Conservation (phyloP, 2,888 invertebrate genomes). For the Molorchus minor region DNA sequence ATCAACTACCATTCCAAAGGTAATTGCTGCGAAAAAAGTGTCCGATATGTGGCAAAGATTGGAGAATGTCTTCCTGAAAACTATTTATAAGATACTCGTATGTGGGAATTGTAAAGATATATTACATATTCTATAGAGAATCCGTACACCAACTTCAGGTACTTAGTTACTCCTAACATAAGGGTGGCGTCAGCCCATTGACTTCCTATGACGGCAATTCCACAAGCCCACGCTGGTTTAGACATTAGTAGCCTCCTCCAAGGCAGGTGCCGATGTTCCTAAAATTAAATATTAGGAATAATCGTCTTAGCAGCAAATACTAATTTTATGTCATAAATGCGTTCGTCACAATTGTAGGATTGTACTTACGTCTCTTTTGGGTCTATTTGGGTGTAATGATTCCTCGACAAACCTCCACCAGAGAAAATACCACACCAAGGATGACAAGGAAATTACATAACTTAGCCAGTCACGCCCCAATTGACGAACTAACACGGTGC, state of each 20-base stretch:
- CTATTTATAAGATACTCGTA: background rate
- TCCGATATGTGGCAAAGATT: constrained; percentile 67
- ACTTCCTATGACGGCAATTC: constrained; percentile 68
- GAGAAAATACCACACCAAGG: constrained; percentile 66
- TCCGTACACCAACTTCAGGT: constrained; percentile 68
- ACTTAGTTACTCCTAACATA: constrained; percentile 68
- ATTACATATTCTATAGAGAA: constrained; percentile 68
- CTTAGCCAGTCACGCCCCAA: constrained; percentile 67
- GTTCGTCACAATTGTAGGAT: too few relatives aligned
- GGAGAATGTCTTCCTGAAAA: constrained; percentile 66
- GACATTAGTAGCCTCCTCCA: constrained; percentile 67
- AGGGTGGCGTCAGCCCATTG: constrained; percentile 70
- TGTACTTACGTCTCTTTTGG: constrained; percentile 59
- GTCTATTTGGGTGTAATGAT: constrained; percentile 62
- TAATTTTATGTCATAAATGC: too few relatives aligned
- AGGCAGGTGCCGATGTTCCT: constrained; percentile 63
- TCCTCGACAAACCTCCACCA: constrained; percentile 69
- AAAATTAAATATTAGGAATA: constrained; percentile 11
- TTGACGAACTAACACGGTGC: constrained; percentile 65
- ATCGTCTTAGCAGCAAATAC: background rate
- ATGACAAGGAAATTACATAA: constrained; percentile 63
- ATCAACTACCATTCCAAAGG: constrained; percentile 68
- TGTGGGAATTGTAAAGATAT: background rate
- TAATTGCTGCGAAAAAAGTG: constrained; percentile 68
- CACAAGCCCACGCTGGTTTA: constrained; percentile 69